Conservation (phyloP, 2,113 vertebrate species). For the Octodon degus region DNA sequence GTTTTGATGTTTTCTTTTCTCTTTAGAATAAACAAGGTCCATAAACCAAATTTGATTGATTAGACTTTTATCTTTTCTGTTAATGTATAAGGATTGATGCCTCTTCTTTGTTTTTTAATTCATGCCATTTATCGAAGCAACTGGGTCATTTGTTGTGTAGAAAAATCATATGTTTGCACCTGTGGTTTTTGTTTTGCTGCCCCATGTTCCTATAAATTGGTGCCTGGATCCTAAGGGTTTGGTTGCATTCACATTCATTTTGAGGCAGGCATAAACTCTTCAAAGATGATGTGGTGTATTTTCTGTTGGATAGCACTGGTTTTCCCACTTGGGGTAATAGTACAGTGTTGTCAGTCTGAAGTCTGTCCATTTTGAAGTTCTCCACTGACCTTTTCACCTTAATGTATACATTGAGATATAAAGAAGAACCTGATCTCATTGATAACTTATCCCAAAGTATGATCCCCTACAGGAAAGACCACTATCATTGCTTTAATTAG, state of each 20-base stretch:
- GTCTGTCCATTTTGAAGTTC: neutral
- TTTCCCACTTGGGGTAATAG: neutral
- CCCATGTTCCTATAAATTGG: neutral
- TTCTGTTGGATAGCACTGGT: neutral
- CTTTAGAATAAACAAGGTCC: neutral
- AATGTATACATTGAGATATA: neutral
- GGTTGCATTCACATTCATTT: neutral
- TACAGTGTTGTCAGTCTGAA: neutral
- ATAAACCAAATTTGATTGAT: constrained; percentile 34
- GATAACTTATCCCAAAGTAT: neutral
- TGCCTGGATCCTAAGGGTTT: neutral
- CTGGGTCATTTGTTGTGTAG: neutral
- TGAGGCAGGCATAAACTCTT: neutral
- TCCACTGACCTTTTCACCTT: neutral
- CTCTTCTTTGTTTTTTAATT: neutral
- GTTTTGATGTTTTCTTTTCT: no score
- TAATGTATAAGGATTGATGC: neutral
- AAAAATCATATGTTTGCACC: neutral
- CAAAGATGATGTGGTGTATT: neutral
- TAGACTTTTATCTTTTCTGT: neutral
- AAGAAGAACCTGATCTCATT: neutral
- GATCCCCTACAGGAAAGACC: neutral
- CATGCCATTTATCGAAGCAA: constrained; percentile 12
- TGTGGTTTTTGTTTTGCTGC: neutral
- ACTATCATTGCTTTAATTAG: neutral